A percentile compares a stretch with the other conserved stretches of the same genome.
phyloP scores from a whole-genome alignment of 1,140 invertebrate genomes.

The Bicyclus anynana region DNA sequence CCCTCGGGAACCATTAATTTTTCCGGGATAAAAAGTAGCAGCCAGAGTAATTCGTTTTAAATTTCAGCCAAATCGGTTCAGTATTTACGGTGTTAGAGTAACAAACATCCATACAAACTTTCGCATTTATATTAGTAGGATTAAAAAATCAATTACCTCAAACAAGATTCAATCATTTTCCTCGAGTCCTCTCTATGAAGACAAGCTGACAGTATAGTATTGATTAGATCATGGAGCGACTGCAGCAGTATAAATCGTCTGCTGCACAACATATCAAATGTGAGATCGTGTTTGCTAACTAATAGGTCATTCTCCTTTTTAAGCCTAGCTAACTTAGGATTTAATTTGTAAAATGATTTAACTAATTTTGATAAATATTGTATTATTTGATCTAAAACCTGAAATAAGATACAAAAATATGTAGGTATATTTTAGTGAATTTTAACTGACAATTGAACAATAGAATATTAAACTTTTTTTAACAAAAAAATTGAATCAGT shows the following conservation, averaged over 20 bases:
- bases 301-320: constrained; percentile 61
- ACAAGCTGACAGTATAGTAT: constrained; percentile 63
- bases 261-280: constrained; percentile 66
- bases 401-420: too few species aligned
- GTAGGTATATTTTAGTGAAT: too few species aligned
- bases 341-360: constrained; percentile 73
- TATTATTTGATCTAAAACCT: constrained; percentile 74
- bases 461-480: too few species aligned
- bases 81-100: too few species aligned
- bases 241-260: constrained; percentile 69
- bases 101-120: too few species aligned
- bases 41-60: too few species aligned
- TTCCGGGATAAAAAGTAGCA: too few species aligned
- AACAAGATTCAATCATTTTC: constrained; percentile 71
- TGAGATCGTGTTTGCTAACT: constrained; percentile 60
- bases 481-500: too few species aligned
- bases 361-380: constrained; percentile 71
- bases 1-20: too few species aligned
- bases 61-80: too few species aligned
- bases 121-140: too few species aligned
- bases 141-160: constrained; percentile 53
- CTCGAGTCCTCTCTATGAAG: constrained; percentile 70
- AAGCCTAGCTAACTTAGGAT: constrained; percentile 68
- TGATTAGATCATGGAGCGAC: constrained; percentile 57
- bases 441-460: too few species aligned